These are phyloP conservation scores for Sphecodes monilicornis DNA, from an alignment of 2,888 invertebrate species.

Conservation along the genomic window DNA sequence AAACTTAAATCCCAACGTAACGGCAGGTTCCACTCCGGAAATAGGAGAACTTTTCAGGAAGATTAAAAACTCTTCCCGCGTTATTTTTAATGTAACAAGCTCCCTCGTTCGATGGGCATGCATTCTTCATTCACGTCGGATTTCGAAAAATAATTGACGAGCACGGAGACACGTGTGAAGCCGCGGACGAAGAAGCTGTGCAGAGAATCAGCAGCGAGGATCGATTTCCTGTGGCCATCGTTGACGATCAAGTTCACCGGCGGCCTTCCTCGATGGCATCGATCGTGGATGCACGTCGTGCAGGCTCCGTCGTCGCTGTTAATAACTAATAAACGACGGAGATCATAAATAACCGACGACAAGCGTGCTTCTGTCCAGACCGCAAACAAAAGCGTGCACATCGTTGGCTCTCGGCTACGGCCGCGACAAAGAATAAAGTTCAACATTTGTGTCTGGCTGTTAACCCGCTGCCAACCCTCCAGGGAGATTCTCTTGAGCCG, in stretches of 20 bases:
- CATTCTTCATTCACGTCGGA: background rate
- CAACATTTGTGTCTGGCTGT: slow-evolving; percentile 29
- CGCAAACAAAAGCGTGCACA: slow-evolving; percentile 50
- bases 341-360: slow-evolving; percentile 56
- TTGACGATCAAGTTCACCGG: slow-evolving; percentile 69
- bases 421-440: slow-evolving; percentile 17
- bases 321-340: slow-evolving; percentile 64
- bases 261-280: slow-evolving; percentile 46
- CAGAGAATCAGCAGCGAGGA: background rate
- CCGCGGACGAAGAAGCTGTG: background rate
- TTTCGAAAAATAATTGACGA: background rate
- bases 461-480: slow-evolving; percentile 38
- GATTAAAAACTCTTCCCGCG: background rate
- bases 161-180: background rate
- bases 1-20: too few species aligned
- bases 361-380: slow-evolving; percentile 20
- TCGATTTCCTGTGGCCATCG: slow-evolving; percentile 50
- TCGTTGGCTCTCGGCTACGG: background rate
- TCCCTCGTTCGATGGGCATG: background rate
- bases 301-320: slow-evolving; percentile 53
- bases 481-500: background rate
- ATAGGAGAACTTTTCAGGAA: background rate
- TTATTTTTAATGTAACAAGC: background rate
- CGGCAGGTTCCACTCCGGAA: too few species aligned
- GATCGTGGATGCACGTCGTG: slow-evolving; percentile 36